A percentile compares a stretch with the other conserved stretches of the same genome.
phyloP scores from a whole-genome alignment of 2,888 invertebrate genomes.

The Acholoe squamosa region DNA sequence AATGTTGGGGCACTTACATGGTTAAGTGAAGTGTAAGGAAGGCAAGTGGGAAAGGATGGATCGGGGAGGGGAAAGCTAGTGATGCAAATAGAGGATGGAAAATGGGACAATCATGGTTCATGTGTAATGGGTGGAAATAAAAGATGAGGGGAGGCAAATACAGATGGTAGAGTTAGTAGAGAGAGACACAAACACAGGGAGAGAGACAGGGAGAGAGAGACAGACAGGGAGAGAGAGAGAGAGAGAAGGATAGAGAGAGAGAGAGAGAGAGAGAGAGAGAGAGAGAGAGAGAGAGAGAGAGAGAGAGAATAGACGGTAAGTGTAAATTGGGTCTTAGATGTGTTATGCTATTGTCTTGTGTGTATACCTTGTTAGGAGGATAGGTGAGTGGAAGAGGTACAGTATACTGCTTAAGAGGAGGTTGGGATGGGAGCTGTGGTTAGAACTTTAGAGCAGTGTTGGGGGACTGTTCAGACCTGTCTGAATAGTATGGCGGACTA shows the following conservation, averaged over 20 bases:
- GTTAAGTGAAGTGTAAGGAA: not conserved
- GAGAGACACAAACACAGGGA: no score
- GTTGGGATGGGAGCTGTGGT: no score
- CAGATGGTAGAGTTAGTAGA: not conserved
- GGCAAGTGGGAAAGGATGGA: not conserved
- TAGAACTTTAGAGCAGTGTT: no score
- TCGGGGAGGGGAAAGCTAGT: not conserved
- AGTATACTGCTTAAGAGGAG: no score
- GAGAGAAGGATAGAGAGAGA: not conserved
- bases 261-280: not conserved
- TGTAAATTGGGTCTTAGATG: no score
- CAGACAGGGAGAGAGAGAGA: not conserved
- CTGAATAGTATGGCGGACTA: no score
- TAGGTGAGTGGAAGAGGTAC: no score
- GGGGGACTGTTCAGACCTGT: no score
- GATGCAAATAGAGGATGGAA: not conserved
- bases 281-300: not conserved
- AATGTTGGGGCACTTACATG: not conserved
- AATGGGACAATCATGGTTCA: not conserved
- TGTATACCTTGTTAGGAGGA: no score
- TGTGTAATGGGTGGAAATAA: not conserved
- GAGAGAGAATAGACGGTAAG: no score
- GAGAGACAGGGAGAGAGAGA: not conserved
- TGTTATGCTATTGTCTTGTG: no score
- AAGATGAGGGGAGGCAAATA: not conserved